Evolutionary conservation across 2,113 vertebrate species (phyloP).

Genomic region (Conger conger): DNA sequence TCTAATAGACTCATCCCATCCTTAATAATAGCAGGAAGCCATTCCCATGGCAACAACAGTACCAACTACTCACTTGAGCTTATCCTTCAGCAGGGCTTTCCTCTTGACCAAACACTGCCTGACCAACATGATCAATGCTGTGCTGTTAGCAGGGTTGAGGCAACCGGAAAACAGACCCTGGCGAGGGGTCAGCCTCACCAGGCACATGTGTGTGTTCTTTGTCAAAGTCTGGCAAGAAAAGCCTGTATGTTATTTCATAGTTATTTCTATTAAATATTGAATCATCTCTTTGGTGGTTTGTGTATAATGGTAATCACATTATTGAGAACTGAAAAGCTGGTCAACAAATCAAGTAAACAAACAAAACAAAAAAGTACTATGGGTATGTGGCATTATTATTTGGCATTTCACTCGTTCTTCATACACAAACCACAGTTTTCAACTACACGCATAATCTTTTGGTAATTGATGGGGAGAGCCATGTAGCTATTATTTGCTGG

Average conservation of each 20-base stretch:
- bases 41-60: not conserved
- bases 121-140: slow-evolving; percentile 80
- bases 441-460: too few relatives aligned
- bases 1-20: too few relatives aligned
- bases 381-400: too few relatives aligned
- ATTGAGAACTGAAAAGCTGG: not conserved
- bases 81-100: slow-evolving; percentile 70
- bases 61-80: slow-evolving; percentile 76
- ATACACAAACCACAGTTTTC: too few relatives aligned
- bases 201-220: slow-evolving; percentile 79
- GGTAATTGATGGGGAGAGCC: too few relatives aligned
- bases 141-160: slow-evolving; percentile 74
- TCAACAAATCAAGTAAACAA: not conserved
- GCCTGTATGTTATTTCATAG: not conserved
- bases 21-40: not conserved
- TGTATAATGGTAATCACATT: not conserved
- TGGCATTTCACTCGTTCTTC: too few relatives aligned
- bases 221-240: too few relatives aligned
- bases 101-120: slow-evolving; percentile 86
- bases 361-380: too few relatives aligned
- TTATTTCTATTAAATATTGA: not conserved
- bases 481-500: too few relatives aligned
- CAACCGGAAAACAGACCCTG: slow-evolving; percentile 75
- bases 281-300: not conserved
- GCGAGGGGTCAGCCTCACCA: slow-evolving; percentile 81